These are phyloP conservation scores for Pterostichus madidus DNA, from an alignment of 2,888 invertebrate species.

Conservation along the genomic window DNA sequence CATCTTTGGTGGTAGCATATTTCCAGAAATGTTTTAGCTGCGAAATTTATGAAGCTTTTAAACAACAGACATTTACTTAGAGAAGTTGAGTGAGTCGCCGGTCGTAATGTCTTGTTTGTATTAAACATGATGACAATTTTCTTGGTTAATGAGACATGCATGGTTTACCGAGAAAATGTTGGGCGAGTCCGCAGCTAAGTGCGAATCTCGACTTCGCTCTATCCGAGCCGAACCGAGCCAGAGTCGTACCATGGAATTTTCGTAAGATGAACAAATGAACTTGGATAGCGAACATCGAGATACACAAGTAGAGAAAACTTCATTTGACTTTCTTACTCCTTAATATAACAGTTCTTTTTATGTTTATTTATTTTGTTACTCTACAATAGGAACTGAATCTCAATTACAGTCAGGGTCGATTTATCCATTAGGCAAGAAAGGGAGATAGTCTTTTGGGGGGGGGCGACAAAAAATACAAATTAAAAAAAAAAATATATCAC, in stretches of 20 bases:
- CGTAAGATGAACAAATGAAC: not conserved
- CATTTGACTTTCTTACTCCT: too few species aligned
- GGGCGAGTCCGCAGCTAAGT: slow-evolving; percentile 39
- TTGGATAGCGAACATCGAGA: too few species aligned
- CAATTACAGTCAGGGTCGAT: too few species aligned
- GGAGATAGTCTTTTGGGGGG: too few species aligned
- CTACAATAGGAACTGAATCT: too few species aligned
- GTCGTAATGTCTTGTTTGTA: slow-evolving; percentile 63
- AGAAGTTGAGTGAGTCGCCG: slow-evolving; percentile 46
- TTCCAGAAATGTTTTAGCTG: slow-evolving; percentile 12
- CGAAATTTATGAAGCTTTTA: slow-evolving; percentile 55
- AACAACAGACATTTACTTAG: slow-evolving; percentile 56
- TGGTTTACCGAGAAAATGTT: slow-evolving; percentile 60
- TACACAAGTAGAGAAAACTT: too few species aligned
- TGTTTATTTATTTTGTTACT: too few species aligned
- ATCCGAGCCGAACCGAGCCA: slow-evolving; percentile 4
- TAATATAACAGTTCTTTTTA: too few species aligned
- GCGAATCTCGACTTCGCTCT: slow-evolving; percentile 44
- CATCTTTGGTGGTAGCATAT: not conserved
- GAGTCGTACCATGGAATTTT: slow-evolving; percentile 3
- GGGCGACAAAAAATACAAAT: too few species aligned
- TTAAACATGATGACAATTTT: slow-evolving; percentile 65
- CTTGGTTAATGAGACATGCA: slow-evolving; percentile 63
- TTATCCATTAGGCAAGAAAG: too few species aligned
- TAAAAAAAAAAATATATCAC: too few species aligned